These are phyloP conservation scores for Phalacrocorax pelagicus DNA, from an alignment of 2,113 vertebrate genomes.

Conservation along the genomic window DNA sequence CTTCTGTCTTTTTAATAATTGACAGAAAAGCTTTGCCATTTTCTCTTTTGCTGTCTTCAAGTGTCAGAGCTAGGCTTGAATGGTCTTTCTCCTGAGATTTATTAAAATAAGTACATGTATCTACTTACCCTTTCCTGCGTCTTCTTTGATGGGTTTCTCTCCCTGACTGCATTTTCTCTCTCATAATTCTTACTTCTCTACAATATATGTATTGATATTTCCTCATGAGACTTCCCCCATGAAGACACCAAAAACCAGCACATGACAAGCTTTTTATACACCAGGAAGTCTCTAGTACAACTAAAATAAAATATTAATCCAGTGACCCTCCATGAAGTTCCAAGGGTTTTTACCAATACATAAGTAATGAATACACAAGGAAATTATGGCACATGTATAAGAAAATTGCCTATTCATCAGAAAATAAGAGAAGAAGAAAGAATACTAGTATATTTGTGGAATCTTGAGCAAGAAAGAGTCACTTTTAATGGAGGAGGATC, in stretches of 20 bases:
- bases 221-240: not conserved
- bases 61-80: slow-evolving; percentile 11
- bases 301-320: not conserved
- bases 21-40: slow-evolving; percentile 13
- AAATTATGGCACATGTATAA: not conserved
- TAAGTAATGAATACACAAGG: not conserved
- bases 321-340: not conserved
- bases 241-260: not conserved
- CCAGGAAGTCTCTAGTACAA: not conserved
- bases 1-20: slow-evolving; percentile 22
- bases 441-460: not conserved
- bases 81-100: slow-evolving; percentile 9
- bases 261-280: not conserved
- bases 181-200: not conserved
- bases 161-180: not conserved
- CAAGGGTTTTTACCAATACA: not conserved
- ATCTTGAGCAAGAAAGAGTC: not conserved
- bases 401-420: not conserved
- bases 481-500: not conserved
- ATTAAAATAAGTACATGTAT: slow-evolving; percentile 6
- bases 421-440: not conserved
- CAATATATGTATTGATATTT: not conserved
- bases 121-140: not conserved
- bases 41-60: slow-evolving; percentile 22
- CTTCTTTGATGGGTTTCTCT: not conserved